Conservation (phyloP, 2,113 vertebrate species). For the Perognathus longimembris region DNA sequence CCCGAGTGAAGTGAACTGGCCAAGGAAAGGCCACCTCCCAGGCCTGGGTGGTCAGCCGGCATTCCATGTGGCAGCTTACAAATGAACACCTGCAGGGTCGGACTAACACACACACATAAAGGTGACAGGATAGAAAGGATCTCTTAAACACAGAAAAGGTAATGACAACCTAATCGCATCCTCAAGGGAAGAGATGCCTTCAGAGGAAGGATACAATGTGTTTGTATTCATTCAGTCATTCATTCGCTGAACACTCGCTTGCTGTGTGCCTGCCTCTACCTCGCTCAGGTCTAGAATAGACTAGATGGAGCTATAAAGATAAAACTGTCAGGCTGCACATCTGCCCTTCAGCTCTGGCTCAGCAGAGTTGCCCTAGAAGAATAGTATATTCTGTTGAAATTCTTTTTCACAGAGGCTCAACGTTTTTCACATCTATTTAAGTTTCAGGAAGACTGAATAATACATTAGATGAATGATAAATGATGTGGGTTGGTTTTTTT, state of each 20-base stretch:
- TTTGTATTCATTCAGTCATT: not conserved
- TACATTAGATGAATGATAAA: not conserved
- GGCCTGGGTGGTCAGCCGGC: not conserved
- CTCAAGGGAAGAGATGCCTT: not conserved
- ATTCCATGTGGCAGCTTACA: not conserved
- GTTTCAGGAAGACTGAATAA: not conserved
- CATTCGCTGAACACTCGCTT: not conserved
- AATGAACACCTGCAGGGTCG: not conserved
- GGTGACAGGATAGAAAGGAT: too few species aligned
- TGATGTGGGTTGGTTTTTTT: not conserved
- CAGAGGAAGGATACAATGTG: not conserved
- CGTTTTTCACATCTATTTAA: slow-evolving; percentile 23
- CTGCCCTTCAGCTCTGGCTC: not conserved
- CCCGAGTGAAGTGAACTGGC: not conserved
- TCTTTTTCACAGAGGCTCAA: slow-evolving; percentile 44
- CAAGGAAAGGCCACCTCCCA: not conserved
- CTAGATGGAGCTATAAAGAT: not conserved
- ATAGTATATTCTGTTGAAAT: not conserved
- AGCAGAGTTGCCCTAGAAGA: not conserved
- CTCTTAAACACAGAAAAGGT: not conserved
- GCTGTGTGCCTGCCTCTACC: not conserved
- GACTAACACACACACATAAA: not conserved
- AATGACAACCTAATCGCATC: not conserved
- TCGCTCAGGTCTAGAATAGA: not conserved
- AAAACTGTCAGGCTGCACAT: not conserved